phyloP scores from a whole-genome alignment of 2,888 invertebrate genomes.

The Galerucella nymphaeae region DNA sequence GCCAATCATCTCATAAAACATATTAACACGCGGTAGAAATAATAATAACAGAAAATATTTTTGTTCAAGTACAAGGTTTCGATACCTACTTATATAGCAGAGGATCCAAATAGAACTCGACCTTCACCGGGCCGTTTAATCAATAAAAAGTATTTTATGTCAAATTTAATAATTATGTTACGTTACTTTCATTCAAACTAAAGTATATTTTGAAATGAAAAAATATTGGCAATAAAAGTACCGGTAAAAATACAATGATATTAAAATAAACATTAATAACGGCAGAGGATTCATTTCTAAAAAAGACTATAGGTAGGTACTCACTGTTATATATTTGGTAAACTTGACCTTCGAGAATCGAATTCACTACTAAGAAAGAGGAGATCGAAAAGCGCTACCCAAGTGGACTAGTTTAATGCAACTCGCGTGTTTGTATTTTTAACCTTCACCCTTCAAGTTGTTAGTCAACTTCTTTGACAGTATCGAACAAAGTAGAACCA shows the following conservation, averaged over 20 bases:
- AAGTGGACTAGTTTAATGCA: neutral
- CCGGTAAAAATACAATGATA: neutral
- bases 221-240: neutral
- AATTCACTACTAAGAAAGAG: neutral
- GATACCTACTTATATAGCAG: too few species aligned
- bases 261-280: neutral
- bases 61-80: too few species aligned
- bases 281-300: too few species aligned
- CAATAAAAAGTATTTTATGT: too few species aligned
- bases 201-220: neutral
- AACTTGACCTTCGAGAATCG: neutral
- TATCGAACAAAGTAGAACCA: neutral
- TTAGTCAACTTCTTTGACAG: neutral
- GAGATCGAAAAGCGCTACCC: neutral
- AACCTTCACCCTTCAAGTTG: slow-evolving; percentile 1
- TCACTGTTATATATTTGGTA: neutral
- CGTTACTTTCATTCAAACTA: too few species aligned
- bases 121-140: too few species aligned
- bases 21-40: too few species aligned
- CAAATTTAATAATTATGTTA: too few species aligned
- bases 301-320: neutral
- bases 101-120: too few species aligned
- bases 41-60: too few species aligned
- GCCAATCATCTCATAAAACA: too few species aligned
- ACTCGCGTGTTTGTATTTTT: neutral